Percentiles rank a stretch among this genome's conserved stretches.
phyloP scores from a whole-genome alignment of 2,888 invertebrate genomes.

The Rotaria macrura region DNA sequence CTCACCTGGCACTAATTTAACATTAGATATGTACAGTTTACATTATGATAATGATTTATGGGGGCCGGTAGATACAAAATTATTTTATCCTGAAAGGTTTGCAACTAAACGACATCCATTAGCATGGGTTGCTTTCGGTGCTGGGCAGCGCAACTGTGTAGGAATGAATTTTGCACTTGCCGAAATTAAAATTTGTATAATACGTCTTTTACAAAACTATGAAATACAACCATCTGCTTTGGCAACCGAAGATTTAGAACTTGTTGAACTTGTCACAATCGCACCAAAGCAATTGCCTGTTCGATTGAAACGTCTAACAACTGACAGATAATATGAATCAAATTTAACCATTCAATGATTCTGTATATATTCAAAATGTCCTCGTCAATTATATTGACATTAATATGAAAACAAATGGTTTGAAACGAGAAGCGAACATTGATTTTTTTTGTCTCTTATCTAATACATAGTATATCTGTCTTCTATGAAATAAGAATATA shows the following conservation, averaged over 20 bases:
- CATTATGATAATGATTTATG: slow-evolving; percentile 28
- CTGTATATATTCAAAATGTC: background rate
- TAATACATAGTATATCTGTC: no score
- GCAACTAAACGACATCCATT: slow-evolving; percentile 23
- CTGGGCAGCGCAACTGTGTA: slow-evolving; percentile 42
- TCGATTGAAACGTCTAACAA: background rate
- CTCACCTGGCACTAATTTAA: slow-evolving; percentile 22
- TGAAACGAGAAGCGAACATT: no score
- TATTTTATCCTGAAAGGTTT: slow-evolving; percentile 32
- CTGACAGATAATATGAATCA: background rate
- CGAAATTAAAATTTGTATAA: background rate
- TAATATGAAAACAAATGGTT: background rate
- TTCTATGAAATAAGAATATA: no score
- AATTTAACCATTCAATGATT: background rate
- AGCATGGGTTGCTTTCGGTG: slow-evolving; percentile 36
- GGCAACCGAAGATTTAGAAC: background rate
- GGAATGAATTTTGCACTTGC: background rate
- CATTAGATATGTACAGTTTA: slow-evolving; percentile 27
- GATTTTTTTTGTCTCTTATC: no score
- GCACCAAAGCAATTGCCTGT: background rate
- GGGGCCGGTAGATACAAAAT: slow-evolving; percentile 28
- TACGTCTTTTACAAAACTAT: background rate
- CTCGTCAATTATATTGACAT: background rate
- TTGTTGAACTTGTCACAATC: background rate
- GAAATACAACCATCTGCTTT: background rate